A percentile compares a stretch with the other conserved stretches of the same genome.
phyloP scores from a whole-genome alignment of 2,888 invertebrate species.

The Cryptocheilus praepositus region DNA sequence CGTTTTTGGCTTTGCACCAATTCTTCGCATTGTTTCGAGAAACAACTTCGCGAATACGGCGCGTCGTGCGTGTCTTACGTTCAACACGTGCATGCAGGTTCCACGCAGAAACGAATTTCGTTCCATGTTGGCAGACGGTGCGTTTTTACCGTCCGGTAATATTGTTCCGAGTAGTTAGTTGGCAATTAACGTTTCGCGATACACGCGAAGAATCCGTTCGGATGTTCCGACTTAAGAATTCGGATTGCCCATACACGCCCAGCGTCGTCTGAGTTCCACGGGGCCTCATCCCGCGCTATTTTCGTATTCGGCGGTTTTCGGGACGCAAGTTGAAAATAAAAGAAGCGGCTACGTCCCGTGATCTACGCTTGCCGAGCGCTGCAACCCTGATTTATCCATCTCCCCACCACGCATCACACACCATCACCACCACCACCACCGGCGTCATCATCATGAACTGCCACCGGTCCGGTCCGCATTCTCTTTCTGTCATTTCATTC shows the following conservation, averaged over 20 bases:
- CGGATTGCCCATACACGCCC: slow-evolving; percentile 18
- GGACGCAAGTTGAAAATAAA: slow-evolving; percentile 60
- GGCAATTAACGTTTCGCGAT: too few relatives aligned
- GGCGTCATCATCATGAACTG: slow-evolving; percentile 26
- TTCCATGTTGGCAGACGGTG: too few relatives aligned
- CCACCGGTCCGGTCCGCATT: slow-evolving; percentile 8
- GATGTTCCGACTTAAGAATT: slow-evolving; percentile 15
- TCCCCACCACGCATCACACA: neutral
- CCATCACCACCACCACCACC: slow-evolving; percentile 17
- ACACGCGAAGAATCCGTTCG: slow-evolving; percentile 9
- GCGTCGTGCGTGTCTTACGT: too few relatives aligned
- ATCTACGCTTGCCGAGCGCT: slow-evolving; percentile 53
- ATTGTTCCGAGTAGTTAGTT: too few relatives aligned
- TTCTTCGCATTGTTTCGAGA: too few relatives aligned
- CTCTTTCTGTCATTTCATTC: slow-evolving; percentile 20
- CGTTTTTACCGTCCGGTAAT: too few relatives aligned
- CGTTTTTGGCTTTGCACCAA: too few relatives aligned
- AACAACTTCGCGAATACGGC: too few relatives aligned
- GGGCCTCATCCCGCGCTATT: slow-evolving; percentile 43
- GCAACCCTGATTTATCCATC: slow-evolving; percentile 57
- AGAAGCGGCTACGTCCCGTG: slow-evolving; percentile 40
- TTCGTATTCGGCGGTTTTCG: slow-evolving; percentile 57
- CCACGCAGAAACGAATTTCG: too few relatives aligned
- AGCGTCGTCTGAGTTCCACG: neutral
- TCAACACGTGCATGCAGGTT: too few relatives aligned